Conservation (phyloP, 2,113 vertebrate genomes). For the Struthio camelus region DNA sequence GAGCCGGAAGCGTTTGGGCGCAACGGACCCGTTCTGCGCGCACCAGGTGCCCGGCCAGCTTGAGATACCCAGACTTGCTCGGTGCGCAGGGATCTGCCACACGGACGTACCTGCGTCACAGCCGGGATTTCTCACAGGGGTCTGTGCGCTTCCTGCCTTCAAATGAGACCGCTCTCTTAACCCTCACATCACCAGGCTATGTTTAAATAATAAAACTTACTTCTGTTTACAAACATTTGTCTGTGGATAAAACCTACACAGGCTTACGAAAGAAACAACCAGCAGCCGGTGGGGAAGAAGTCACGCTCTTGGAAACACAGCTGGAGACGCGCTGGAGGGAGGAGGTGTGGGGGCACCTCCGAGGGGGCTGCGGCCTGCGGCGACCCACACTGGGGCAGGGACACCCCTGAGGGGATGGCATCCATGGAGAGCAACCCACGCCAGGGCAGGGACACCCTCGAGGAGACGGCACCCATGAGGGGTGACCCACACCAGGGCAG, state of each 20-base stretch:
- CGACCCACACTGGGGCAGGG: fast-evolving
- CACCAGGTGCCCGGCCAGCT: not conserved
- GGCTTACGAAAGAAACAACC: not conserved
- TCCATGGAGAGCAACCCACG: no score
- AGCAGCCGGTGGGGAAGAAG: not conserved
- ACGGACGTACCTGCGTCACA: fast-evolving
- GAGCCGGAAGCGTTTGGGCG: not conserved
- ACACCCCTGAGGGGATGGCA: not conserved
- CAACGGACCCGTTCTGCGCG: not conserved
- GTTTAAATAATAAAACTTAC: not conserved
- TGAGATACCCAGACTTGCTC: not conserved
- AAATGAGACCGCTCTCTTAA: not conserved
- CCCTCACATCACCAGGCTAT: not conserved
- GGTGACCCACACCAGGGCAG: no score
- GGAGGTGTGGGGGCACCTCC: not conserved
- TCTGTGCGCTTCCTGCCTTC: not conserved
- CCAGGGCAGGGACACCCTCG: no score
- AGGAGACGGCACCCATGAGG: no score
- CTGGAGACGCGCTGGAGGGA: not conserved
- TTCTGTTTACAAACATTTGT: not conserved
- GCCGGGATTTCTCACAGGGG: not conserved
- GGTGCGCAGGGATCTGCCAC: not conserved
- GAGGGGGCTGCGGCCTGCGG: fast-evolving
- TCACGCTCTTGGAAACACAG: not conserved
- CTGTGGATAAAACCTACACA: not conserved